Evolutionary conservation across 2,113 vertebrate genomes (phyloP).

Genomic region (Nannobrachium achirus): DNA sequence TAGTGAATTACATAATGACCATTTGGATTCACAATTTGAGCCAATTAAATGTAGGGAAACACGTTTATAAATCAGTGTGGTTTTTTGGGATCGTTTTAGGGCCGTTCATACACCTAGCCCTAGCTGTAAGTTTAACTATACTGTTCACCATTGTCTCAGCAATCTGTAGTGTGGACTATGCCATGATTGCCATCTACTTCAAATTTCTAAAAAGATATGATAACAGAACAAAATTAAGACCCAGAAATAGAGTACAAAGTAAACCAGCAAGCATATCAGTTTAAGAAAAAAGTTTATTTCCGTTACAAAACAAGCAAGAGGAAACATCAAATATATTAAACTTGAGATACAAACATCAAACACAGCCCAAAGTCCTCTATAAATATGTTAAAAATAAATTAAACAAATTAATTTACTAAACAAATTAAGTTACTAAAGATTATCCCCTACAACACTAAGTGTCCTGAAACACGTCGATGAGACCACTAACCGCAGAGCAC

Average conservation of each 20-base stretch:
- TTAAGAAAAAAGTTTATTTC: slow-evolving; percentile 76
- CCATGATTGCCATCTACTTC: too few species aligned
- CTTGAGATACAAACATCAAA: slow-evolving; percentile 79
- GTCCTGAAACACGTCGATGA: slow-evolving; percentile 64
- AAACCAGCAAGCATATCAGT: background rate
- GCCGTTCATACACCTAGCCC: too few species aligned
- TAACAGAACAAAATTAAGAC: too few species aligned
- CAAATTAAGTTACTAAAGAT: slow-evolving; percentile 81
- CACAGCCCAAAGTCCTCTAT: slow-evolving; percentile 80
- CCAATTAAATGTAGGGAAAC: background rate
- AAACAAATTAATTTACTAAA: slow-evolving; percentile 80
- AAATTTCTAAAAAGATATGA: too few species aligned
- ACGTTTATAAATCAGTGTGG: background rate
- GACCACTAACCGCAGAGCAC: slow-evolving; percentile 51
- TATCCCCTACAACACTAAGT: slow-evolving; percentile 70
- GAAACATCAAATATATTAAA: slow-evolving; percentile 83
- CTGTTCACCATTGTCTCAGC: too few species aligned
- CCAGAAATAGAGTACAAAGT: background rate
- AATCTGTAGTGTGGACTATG: too few species aligned
- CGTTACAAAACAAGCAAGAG: slow-evolving; percentile 73
- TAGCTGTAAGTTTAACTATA: too few species aligned
- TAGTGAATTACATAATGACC: too few species aligned
- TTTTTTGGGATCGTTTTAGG: background rate
- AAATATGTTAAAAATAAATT: slow-evolving; percentile 87
- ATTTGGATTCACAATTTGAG: too few species aligned